These are phyloP conservation scores for Myotis lucifugus DNA, from an alignment of 2,113 vertebrate species.

Conservation along the genomic window DNA sequence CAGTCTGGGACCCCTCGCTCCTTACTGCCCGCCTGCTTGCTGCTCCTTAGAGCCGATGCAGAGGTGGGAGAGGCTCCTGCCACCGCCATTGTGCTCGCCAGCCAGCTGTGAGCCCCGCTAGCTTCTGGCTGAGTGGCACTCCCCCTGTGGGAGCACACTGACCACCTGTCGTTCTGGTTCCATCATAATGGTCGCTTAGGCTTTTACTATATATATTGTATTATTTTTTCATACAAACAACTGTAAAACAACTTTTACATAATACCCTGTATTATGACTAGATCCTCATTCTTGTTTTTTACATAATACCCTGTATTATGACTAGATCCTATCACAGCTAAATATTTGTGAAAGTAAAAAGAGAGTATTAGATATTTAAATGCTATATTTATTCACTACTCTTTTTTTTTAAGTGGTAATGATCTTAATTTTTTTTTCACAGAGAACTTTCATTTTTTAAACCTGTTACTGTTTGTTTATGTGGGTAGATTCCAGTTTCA, in stretches of 20 bases:
- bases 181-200: no score
- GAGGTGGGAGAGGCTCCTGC: no score
- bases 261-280: background rate
- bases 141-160: no score
- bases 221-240: background rate
- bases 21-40: no score
- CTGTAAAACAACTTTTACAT: background rate
- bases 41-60: no score
- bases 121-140: no score
- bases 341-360: background rate
- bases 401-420: background rate
- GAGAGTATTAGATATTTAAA: conserved; percentile 43
- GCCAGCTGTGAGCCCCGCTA: no score
- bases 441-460: background rate
- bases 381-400: background rate
- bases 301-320: background rate
- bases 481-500: background rate
- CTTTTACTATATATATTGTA: no score
- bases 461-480: background rate
- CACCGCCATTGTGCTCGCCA: no score
- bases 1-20: no score
- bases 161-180: no score
- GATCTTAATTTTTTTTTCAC: background rate
- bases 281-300: background rate
- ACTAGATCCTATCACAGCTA: background rate